Evolutionary conservation across 2,113 vertebrate species (phyloP), one percentile per base, ranked within the genome.

Genomic region (Sphaerodactylus townsendi): DNA sequence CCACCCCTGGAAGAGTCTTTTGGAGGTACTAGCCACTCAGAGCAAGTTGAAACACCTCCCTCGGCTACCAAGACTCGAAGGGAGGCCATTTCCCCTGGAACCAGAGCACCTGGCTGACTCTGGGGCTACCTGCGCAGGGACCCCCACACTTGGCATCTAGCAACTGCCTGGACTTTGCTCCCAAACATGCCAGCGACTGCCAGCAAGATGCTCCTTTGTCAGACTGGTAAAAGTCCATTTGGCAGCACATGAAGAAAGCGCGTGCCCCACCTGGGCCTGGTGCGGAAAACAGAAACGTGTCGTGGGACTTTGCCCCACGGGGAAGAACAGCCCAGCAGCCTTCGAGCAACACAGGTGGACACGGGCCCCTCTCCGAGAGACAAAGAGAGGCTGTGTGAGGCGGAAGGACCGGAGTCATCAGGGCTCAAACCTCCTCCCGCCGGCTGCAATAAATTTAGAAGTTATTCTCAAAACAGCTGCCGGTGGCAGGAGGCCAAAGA

Each of bases 321-420:
- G 5, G 7, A 28, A 41, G 91, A 93, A 86, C 79, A 19, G 86
- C 77, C 87, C 89, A 90, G 91, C 92, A 90, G 13, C 59, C 59
- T 62, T 94, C 68, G 77, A 46, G 70, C 3, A 0, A 19, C 85
- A 93, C 90, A 88, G 91, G 91, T 92, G 86, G 75, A 84, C 33
- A 6, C 50, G 8, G 25, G 28, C 80, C 66, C 30, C 14, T 37
- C 53, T 30, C 46, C 87, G 48, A 82, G 11, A 81, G 81, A 94
- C 94, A 94, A 93, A 88, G 86, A 10, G 65, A 62, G 65, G 65
- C 37, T 46, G 88, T 94, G 93, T 94, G 0, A 5, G 19, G 68
- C 39, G 5, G 23, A 44, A 69, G 65, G 21, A 35, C 19, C 39
- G 3, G 66, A 25, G 28, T n/a, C 75, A 35, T 30, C 7, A 4